A percentile compares a stretch with the other conserved stretches of the same genome.
Conservation (phyloP, 2,797 vertebrate genomes). For the Loriculus beryllinus region DNA sequence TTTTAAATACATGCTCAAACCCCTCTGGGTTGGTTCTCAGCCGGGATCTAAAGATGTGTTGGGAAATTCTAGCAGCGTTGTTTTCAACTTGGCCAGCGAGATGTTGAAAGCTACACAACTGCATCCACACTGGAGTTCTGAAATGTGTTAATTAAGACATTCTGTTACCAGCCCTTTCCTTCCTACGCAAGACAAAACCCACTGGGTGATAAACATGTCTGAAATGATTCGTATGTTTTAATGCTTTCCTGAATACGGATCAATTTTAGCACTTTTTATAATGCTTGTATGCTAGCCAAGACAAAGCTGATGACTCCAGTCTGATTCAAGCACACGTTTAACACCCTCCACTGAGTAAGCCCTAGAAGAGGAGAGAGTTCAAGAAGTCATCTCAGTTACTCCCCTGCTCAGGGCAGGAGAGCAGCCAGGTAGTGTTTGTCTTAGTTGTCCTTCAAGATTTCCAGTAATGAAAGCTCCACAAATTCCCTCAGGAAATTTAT, state of each 20-base stretch:
- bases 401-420: not conserved
- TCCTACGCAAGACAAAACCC: constrained; percentile 49
- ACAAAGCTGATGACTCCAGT: not conserved
- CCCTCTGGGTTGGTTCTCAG: not conserved
- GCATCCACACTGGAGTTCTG: constrained; percentile 25
- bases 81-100: constrained; percentile 16
- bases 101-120: constrained; percentile 1
- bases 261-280: constrained; percentile 35
- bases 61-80: constrained; percentile 5
- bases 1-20: not conserved
- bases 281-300: not conserved
- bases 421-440: not conserved
- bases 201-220: not conserved
- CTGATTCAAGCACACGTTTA: not conserved
- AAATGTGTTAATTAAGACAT: constrained; percentile 55
- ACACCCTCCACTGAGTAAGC: not conserved
- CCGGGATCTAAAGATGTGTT: constrained; percentile 1
- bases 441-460: not conserved
- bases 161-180: constrained; percentile 42
- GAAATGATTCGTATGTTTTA: constrained; percentile 9
- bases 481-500: not conserved
- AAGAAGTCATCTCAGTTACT: not conserved
- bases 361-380: not conserved
- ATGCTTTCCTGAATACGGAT: constrained; percentile 37
- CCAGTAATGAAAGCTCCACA: not conserved